Conservation (phyloP, 2,888 invertebrate genomes). For the Amiota mariae region DNA sequence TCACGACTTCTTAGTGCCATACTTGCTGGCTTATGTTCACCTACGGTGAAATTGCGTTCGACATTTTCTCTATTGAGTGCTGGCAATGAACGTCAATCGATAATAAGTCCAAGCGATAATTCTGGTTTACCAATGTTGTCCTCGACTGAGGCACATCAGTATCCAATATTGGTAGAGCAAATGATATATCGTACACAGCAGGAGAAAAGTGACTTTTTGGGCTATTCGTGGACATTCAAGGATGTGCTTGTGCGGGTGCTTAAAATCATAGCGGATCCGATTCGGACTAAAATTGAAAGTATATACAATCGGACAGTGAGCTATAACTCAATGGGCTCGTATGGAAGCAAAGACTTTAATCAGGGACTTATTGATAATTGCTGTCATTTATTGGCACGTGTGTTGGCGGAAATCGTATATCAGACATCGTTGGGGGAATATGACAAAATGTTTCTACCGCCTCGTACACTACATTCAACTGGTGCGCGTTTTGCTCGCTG, state of each 20-base stretch:
- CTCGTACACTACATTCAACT: conserved; percentile 87
- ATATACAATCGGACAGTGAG: conserved; percentile 69
- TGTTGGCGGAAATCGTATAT: conserved; percentile 90
- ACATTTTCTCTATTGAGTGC: conserved; percentile 82
- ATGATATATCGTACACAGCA: conserved; percentile 81
- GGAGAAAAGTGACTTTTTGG: conserved; percentile 72
- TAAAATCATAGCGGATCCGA: conserved; percentile 87
- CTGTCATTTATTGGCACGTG: conserved; percentile 85
- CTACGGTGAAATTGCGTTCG: conserved; percentile 82
- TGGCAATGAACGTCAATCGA: conserved; percentile 71
- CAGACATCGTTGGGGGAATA: conserved; percentile 82
- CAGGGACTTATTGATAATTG: conserved; percentile 79
- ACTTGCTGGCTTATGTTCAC: conserved; percentile 88
- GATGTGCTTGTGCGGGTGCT: conserved; percentile 89
- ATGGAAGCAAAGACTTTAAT: conserved; percentile 71
- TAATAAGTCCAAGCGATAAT: conserved; percentile 81
- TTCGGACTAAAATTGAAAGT: conserved; percentile 75
- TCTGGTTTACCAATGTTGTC: conserved; percentile 79
- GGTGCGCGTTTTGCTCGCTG: conserved; percentile 92
- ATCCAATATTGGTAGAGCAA: conserved; percentile 85
- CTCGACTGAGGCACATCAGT: conserved; percentile 80
- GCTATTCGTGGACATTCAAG: conserved; percentile 76
- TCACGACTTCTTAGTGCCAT: conserved; percentile 83
- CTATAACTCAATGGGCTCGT: conserved; percentile 71
- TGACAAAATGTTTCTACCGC: conserved; percentile 73